A percentile compares a stretch with the other conserved stretches of the same genome.
Conservation (phyloP, 2,797 vertebrate species). For the Coilia nasus region DNA sequence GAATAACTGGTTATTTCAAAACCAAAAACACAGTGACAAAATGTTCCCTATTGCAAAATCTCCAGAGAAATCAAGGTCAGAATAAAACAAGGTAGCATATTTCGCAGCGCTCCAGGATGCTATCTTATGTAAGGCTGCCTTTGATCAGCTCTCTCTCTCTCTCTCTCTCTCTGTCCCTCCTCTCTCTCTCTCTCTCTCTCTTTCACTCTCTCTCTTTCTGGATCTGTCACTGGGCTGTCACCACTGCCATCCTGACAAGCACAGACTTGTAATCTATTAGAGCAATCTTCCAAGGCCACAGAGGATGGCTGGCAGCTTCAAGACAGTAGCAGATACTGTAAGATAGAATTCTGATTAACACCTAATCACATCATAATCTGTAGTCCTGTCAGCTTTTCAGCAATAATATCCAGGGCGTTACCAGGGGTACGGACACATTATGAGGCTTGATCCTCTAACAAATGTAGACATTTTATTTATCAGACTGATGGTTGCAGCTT, state of each 20-base stretch:
- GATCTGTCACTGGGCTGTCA: not conserved
- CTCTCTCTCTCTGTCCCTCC: not conserved
- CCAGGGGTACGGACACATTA: not conserved
- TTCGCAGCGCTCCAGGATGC: not conserved
- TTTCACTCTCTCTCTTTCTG: not conserved
- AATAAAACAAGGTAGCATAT: constrained; percentile 11
- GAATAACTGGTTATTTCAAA: not conserved
- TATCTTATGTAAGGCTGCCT: not conserved
- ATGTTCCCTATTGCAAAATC: not conserved
- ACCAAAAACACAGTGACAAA: not conserved
- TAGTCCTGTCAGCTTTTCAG: not conserved
- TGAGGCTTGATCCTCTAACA: not conserved
- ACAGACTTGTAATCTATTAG: constrained; percentile 14
- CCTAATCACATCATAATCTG: constrained; percentile 5
- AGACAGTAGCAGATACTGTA: constrained; percentile 19
- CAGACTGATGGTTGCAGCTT: not conserved
- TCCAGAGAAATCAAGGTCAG: not conserved
- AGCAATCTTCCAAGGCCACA: not conserved
- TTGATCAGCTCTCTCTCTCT: not conserved
- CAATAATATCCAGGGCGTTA: not conserved
- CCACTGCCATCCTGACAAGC: not conserved
- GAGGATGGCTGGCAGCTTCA: not conserved
- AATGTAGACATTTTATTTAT: not conserved
- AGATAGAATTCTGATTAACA: not conserved
- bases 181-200: not conserved